Percentiles rank a stretch among this genome's conserved stretches.
phyloP scores from a whole-genome alignment of 2,888 invertebrate genomes.

The Anthoptus insignis region DNA sequence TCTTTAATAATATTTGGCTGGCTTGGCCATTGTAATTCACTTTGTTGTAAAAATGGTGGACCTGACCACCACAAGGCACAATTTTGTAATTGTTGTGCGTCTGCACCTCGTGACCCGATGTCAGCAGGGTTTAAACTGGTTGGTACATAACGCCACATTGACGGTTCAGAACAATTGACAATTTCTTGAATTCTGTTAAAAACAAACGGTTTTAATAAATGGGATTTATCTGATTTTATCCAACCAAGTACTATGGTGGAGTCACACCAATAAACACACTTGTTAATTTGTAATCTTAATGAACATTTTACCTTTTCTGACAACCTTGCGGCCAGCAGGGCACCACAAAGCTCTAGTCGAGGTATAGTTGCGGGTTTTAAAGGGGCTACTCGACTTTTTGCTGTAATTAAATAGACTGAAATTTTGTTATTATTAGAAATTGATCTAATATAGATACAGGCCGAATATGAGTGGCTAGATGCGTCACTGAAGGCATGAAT shows the following conservation, averaged over 20 bases:
- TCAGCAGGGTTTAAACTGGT: slow-evolving; percentile 3
- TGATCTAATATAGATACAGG: slow-evolving; percentile 31
- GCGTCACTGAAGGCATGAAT: slow-evolving; percentile 40
- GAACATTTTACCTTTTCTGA: slow-evolving; percentile 1
- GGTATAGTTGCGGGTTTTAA: slow-evolving; percentile 44
- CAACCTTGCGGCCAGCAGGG: neutral
- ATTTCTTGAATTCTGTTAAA: slow-evolving; percentile 43
- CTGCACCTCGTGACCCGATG: neutral
- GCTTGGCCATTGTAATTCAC: no score
- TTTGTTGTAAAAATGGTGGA: slow-evolving; percentile 1
- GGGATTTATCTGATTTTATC: slow-evolving; percentile 34
- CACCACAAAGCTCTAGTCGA: slow-evolving; percentile 7
- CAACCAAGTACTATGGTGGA: slow-evolving; percentile 50
- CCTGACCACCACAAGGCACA: slow-evolving; percentile 3
- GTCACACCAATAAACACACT: slow-evolving; percentile 48
- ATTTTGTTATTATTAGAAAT: neutral
- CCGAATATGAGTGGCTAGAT: slow-evolving; percentile 32
- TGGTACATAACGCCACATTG: slow-evolving; percentile 45
- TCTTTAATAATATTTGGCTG: neutral
- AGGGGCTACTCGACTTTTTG: slow-evolving; percentile 50
- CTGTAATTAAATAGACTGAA: slow-evolving; percentile 28
- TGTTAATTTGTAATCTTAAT: neutral
- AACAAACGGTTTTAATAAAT: slow-evolving; percentile 38
- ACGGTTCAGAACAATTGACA: slow-evolving; percentile 10
- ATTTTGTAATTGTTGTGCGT: neutral